phyloP scores from a whole-genome alignment of 2,113 vertebrate species.

The Phaetusa simplex region DNA sequence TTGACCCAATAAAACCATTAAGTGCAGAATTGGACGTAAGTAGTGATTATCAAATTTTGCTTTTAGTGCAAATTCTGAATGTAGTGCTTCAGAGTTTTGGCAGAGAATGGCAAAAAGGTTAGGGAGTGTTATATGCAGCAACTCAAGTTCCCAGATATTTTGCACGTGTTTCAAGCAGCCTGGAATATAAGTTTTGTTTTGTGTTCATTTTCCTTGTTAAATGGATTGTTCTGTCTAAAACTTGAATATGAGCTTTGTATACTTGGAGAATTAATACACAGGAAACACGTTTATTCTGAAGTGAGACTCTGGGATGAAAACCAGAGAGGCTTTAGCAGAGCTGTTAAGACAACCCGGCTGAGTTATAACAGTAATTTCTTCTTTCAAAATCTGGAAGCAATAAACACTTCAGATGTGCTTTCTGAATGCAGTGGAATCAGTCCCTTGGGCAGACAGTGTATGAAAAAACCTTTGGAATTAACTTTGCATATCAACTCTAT shows the following conservation, averaged over 20 bases:
- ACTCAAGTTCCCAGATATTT: not conserved
- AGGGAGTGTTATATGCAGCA: not conserved
- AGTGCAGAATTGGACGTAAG: not conserved
- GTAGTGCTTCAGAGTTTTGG: not conserved
- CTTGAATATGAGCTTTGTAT: not conserved
- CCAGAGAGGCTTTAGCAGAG: not conserved
- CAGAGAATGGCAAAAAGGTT: not conserved
- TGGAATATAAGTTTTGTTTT: not conserved
- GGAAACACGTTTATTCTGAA: not conserved
- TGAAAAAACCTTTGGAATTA: not conserved
- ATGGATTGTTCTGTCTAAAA: not conserved
- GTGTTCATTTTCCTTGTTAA: not conserved
- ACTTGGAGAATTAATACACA: not conserved
- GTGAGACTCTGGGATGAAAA: not conserved
- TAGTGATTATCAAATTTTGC: not conserved
- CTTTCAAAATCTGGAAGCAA: slow-evolving; percentile 33
- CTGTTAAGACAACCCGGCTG: not conserved
- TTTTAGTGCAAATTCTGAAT: not conserved
- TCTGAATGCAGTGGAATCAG: not conserved
- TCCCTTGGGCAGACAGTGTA: not conserved
- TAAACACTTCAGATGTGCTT: not conserved
- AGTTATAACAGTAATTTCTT: slow-evolving; percentile 19
- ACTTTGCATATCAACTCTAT: not conserved
- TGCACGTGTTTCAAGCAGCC: not conserved
- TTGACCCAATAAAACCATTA: not conserved